phyloP scores from a whole-genome alignment of 2,797 vertebrate species.

The Trematomus bernacchii region DNA sequence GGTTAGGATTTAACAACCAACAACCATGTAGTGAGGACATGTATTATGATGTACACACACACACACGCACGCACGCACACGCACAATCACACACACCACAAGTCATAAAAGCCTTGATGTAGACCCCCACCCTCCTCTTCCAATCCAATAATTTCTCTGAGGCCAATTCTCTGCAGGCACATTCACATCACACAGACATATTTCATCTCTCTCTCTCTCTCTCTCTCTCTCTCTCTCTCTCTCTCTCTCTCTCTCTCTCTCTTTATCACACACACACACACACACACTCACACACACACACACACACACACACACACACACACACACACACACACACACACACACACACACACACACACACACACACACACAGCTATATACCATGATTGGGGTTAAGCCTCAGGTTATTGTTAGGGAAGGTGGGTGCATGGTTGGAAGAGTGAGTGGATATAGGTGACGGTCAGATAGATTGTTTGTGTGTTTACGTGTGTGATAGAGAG shows the following conservation, averaged over 20 bases:
- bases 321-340: not conserved
- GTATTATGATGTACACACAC: slow-evolving; percentile 11
- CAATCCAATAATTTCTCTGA: slow-evolving; percentile 56
- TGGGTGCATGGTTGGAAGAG: not conserved
- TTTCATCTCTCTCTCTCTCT: not conserved
- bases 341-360: not conserved
- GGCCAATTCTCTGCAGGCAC: slow-evolving; percentile 54
- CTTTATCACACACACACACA: not conserved
- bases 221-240: not conserved
- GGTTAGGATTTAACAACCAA: slow-evolving; percentile 2
- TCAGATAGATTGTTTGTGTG: slow-evolving; percentile 33
- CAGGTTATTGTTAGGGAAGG: slow-evolving; percentile 39
- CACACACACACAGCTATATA: slow-evolving; percentile 28
- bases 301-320: not conserved
- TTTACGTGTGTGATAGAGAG: slow-evolving; percentile 6
- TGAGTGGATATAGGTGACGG: slow-evolving; percentile 30
- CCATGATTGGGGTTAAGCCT: slow-evolving; percentile 57
- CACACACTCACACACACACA: slow-evolving; percentile 3
- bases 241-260: not conserved
- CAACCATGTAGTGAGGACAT: slow-evolving; percentile 10
- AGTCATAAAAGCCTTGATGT: slow-evolving; percentile 45
- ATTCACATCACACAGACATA: slow-evolving; percentile 37
- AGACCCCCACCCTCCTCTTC: slow-evolving; percentile 35
- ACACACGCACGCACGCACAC: slow-evolving; percentile 3
- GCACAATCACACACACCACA: slow-evolving; percentile 21